Evolutionary conservation across 2,113 vertebrate species (phyloP), one percentile per base, ranked within the genome.

Genomic region (Cebidichthys violaceus): DNA sequence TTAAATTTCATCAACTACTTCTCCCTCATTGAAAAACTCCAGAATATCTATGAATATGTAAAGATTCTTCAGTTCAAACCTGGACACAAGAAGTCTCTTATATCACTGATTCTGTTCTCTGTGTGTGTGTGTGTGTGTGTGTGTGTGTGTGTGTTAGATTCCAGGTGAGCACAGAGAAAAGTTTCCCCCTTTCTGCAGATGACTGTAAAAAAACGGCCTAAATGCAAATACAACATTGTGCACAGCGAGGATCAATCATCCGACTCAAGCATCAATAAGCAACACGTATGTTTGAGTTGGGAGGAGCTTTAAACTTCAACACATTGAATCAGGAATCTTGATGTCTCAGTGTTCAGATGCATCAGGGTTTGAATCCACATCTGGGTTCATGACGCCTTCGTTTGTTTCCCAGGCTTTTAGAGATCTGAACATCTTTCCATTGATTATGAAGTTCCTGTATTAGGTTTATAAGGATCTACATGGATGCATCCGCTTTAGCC

Each of bases 311-410:
- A 60, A 73, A 52, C 14, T 43, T 65, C n/a, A 62, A 66, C 6
- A 6, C 24, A 15, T 50, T 24, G 29, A 43, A 54, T 52, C 17
- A 41, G 11, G 52, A 47, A 22, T 22, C 22, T 65, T 68, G 43
- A 72, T 62, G 50, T 9, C 20, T 37, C 14, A 60, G 64, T 60
- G 50, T 59, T 22, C 13, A 39, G 67, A 6, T 69, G n/a, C 20
- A 62, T 39, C 6, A 60, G 65, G 8, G 3, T 29, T 67, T 57
- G 3, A 57, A 39, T 37, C 6, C 13, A 18, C 41, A 54, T 75
- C 57, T 62, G 14, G 22, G 22, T 79, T 79, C 64, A 73, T 67
- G 66, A 33, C 15, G 1, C 39, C 50, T 70, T 70, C 15, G 29
- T 7, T 80, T 66, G n/a, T 33, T 50, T 37, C 27, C 18, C 6